Evolutionary conservation across 1,140 invertebrate genomes (phyloP).

Genomic region (Cephus cinctus): DNA sequence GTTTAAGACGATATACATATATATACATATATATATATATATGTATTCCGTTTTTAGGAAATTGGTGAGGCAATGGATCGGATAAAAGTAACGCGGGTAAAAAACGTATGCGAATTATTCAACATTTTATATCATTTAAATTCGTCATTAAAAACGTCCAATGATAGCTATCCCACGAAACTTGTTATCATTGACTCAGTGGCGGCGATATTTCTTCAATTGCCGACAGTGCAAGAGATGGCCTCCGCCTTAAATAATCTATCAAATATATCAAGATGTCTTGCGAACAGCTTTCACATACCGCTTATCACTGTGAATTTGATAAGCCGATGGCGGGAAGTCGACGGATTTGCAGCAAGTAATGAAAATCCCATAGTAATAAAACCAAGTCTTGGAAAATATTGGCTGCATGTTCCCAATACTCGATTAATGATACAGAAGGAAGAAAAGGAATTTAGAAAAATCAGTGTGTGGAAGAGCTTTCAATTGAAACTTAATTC

Average conservation of each 20-base stretch:
- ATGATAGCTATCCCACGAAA: conserved; percentile 33
- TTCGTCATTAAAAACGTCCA: conserved; percentile 37
- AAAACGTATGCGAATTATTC: conserved; percentile 53
- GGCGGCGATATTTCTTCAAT: conserved; percentile 53
- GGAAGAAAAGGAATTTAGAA: conserved; percentile 27
- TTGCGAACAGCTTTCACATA: conserved; percentile 56
- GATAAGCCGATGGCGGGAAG: conserved; percentile 59
- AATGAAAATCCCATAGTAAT: conserved; percentile 13
- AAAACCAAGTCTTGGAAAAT: conserved; percentile 47
- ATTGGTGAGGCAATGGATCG: conserved; percentile 31
- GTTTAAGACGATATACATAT: too few relatives aligned
- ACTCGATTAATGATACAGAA: conserved; percentile 44
- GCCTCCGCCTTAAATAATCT: conserved; percentile 57
- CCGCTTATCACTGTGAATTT: conserved; percentile 62
- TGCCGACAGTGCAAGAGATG: conserved; percentile 28
- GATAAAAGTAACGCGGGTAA: conserved; percentile 34
- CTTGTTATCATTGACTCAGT: conserved; percentile 67
- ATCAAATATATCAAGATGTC: conserved; percentile 56
- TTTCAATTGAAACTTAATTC: conserved; percentile 29
- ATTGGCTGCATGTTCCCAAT: conserved; percentile 48
- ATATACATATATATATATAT: too few relatives aligned
- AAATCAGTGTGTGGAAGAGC: conserved; percentile 47
- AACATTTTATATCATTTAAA: conserved; percentile 47
- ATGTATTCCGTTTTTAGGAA: conserved; percentile 30
- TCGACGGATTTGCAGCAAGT: conserved; percentile 26